These are phyloP conservation scores for Scomberomorus guttatus DNA, from an alignment of 2,797 vertebrate genomes.

Conservation along the genomic window DNA sequence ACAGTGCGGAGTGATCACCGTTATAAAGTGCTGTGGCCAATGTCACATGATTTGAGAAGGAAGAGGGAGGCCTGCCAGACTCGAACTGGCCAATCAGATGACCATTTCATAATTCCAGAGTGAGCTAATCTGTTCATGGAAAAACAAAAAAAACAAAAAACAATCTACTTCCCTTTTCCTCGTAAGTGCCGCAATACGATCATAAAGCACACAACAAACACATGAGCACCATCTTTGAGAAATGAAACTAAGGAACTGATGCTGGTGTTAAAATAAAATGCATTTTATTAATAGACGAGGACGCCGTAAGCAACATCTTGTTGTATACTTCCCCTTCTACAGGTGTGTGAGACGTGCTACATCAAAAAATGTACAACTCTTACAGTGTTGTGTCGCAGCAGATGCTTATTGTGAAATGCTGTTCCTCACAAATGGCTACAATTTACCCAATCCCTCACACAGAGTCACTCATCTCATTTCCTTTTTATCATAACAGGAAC, in stretches of 20 bases:
- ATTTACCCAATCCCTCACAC: slow-evolving; percentile 35
- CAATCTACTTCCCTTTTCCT: slow-evolving; percentile 77
- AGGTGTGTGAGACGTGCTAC: slow-evolving; percentile 38
- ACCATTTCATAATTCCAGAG: slow-evolving; percentile 76
- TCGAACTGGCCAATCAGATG: slow-evolving; percentile 57
- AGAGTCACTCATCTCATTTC: slow-evolving; percentile 46
- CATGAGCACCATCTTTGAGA: slow-evolving; percentile 41
- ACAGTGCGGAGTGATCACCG: neutral
- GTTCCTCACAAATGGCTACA: slow-evolving; percentile 41
- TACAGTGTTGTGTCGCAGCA: slow-evolving; percentile 48
- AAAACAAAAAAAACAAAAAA: slow-evolving; percentile 24
- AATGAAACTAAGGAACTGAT: slow-evolving; percentile 71
- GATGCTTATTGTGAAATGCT: slow-evolving; percentile 50
- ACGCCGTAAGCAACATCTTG: slow-evolving; percentile 35
- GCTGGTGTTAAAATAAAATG: slow-evolving; percentile 63
- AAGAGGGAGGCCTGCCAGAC: slow-evolving; percentile 40
- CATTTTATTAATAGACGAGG: slow-evolving; percentile 72
- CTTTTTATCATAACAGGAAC: slow-evolving; percentile 54
- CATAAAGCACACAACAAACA: slow-evolving; percentile 35
- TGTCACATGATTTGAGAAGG: slow-evolving; percentile 65
- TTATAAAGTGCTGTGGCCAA: slow-evolving; percentile 8
- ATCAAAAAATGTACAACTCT: slow-evolving; percentile 63
- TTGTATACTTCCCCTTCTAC: slow-evolving; percentile 41
- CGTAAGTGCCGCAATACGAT: slow-evolving; percentile 23
- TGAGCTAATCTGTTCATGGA: slow-evolving; percentile 67